Evolutionary conservation across 2,888 invertebrate species (phyloP).

Genomic region (Drosophila prostipennis): DNA sequence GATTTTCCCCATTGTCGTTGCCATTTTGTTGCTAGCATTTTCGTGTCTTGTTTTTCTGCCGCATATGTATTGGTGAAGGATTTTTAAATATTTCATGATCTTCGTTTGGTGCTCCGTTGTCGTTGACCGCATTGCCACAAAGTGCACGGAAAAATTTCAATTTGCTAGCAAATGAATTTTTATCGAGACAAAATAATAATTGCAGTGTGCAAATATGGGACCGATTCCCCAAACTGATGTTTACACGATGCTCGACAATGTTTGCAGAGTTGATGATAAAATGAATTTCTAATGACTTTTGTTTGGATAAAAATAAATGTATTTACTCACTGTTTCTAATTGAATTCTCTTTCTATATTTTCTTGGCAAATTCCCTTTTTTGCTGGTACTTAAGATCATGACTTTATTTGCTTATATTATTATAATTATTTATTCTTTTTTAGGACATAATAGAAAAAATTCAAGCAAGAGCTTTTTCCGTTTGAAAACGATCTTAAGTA

Average conservation of each 20-base stretch:
- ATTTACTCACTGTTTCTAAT: background rate
- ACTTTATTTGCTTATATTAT: background rate
- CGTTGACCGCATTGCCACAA: conserved; percentile 19
- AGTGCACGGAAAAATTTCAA: conserved; percentile 38
- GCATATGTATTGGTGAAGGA: conserved; percentile 57
- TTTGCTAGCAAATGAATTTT: conserved; percentile 39
- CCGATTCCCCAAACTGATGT: conserved; percentile 12
- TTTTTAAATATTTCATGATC: conserved; percentile 70
- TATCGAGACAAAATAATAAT: conserved; percentile 39
- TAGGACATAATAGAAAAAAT: no score
- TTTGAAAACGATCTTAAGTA: background rate
- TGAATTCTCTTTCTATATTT: background rate
- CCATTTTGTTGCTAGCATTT: conserved; percentile 51
- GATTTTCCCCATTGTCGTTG: conserved; percentile 49
- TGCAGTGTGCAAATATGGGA: conserved; percentile 27
- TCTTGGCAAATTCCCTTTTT: background rate
- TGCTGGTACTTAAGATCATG: background rate
- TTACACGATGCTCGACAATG: background rate
- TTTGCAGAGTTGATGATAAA: background rate
- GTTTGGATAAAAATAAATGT: background rate
- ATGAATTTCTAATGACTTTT: background rate
- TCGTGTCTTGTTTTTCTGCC: conserved; percentile 46
- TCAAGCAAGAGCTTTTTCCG: background rate
- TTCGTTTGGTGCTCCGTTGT: conserved; percentile 7
- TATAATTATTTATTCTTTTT: no score